phyloP scores from a whole-genome alignment of 1,140 invertebrate genomes.

The Drosophila subobscura region DNA sequence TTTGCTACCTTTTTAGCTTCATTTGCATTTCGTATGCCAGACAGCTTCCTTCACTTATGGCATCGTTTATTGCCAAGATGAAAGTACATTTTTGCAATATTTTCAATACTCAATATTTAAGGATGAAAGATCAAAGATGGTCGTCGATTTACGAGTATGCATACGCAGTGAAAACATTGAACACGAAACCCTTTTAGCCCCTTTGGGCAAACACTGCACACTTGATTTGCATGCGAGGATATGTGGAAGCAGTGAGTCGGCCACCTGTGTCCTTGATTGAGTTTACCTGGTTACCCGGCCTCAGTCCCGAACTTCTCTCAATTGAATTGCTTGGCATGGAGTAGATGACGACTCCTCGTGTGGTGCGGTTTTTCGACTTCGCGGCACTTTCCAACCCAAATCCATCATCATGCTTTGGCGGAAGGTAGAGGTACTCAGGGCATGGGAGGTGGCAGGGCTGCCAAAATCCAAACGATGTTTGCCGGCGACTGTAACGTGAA shows the following conservation, averaged over 20 bases:
- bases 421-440: too few relatives aligned
- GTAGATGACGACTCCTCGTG: slow-evolving; percentile 14
- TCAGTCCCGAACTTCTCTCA: slow-evolving; percentile 19
- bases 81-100: too few relatives aligned
- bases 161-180: slow-evolving; percentile 1
- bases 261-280: slow-evolving; percentile 31
- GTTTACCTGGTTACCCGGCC: slow-evolving; percentile 28
- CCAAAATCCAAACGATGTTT: slow-evolving; percentile 4
- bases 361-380: slow-evolving; percentile 40
- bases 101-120: too few relatives aligned
- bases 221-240: slow-evolving; percentile 35
- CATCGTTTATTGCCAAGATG: too few relatives aligned
- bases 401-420: slow-evolving; percentile 26
- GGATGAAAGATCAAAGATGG: too few relatives aligned
- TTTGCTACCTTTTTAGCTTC: too few relatives aligned
- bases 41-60: too few relatives aligned
- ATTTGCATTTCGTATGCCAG: too few relatives aligned
- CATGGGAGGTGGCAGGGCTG: neutral
- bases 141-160: slow-evolving; percentile 21
- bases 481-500: slow-evolving; percentile 6
- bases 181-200: slow-evolving; percentile 1
- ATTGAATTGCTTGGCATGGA: slow-evolving; percentile 18
- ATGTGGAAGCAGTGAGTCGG: slow-evolving; percentile 23
- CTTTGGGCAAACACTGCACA: slow-evolving; percentile 10
- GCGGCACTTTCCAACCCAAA: slow-evolving; percentile 21